A percentile compares a stretch with the other conserved stretches of the same genome.
Evolutionary conservation across 1,140 invertebrate species (phyloP).

Genomic region (Mya arenaria): DNA sequence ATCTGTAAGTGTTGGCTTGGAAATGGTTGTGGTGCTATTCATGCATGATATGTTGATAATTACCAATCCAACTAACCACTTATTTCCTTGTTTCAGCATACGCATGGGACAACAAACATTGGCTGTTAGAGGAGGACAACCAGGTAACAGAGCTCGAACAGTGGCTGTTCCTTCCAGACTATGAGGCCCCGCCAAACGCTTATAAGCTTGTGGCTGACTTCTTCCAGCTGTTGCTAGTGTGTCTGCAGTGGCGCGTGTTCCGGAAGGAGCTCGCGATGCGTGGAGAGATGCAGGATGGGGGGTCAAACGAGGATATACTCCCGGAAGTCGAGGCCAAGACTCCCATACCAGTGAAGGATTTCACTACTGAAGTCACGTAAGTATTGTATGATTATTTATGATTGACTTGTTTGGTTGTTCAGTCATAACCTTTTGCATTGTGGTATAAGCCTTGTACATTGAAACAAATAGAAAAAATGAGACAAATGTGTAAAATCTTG

Average conservation of each 20-base stretch:
- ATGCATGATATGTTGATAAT: background rate
- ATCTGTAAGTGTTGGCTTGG: background rate
- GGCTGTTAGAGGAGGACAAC: slow-evolving; percentile 78
- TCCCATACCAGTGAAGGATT: slow-evolving; percentile 75
- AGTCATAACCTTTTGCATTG: no score
- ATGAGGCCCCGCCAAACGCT: slow-evolving; percentile 87
- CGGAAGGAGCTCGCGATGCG: slow-evolving; percentile 85
- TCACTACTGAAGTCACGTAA: slow-evolving; percentile 68
- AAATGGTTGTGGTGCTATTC: background rate
- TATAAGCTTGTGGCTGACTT: slow-evolving; percentile 95
- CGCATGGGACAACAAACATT: slow-evolving; percentile 85
- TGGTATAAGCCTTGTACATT: no score
- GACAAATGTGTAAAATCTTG: no score
- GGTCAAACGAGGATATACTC: slow-evolving; percentile 85
- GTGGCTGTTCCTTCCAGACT: slow-evolving; percentile 95
- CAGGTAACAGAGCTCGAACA: slow-evolving; percentile 86
- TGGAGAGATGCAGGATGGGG: slow-evolving; percentile 87
- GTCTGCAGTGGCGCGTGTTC: slow-evolving; percentile 95
- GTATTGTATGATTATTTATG: no score
- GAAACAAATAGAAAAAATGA: no score
- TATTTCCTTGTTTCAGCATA: slow-evolving; percentile 85
- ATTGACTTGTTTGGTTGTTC: no score
- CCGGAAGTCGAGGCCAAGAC: slow-evolving; percentile 72
- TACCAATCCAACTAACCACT: background rate
- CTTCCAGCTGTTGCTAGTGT: slow-evolving; percentile 92